Evolutionary conservation across 2,888 invertebrate species (phyloP).

Genomic region (Myopa tessellatipennis): DNA sequence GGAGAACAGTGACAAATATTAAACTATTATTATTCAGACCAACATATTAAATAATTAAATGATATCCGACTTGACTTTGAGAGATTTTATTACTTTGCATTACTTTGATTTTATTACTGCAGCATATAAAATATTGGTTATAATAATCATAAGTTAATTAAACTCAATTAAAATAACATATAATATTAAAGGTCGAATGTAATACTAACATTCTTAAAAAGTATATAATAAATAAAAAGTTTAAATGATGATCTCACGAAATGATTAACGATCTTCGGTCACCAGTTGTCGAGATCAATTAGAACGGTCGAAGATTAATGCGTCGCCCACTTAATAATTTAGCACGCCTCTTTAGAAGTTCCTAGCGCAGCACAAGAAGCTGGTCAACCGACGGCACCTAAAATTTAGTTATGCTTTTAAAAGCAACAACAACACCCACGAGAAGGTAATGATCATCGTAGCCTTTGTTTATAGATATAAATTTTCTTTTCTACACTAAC

Average conservation of each 20-base stretch:
- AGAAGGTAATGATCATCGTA: not conserved
- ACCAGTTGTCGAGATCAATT: slow-evolving; percentile 46
- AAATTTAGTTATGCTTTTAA: slow-evolving; percentile 18
- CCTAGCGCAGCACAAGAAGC: slow-evolving; percentile 7
- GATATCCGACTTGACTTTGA: too few species aligned
- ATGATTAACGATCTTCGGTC: not conserved
- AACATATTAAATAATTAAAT: too few species aligned
- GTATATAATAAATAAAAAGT: not conserved
- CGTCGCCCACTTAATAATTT: slow-evolving; percentile 59
- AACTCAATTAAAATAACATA: too few species aligned
- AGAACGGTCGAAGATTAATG: slow-evolving; percentile 54
- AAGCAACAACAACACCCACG: not conserved
- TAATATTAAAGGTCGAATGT: too few species aligned
- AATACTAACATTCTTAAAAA: too few species aligned
- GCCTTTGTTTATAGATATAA: slow-evolving; percentile 59
- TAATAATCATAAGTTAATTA: too few species aligned
- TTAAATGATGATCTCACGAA: not conserved
- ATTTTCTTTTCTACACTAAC: slow-evolving; percentile 52
- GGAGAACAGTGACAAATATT: too few species aligned
- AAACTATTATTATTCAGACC: too few species aligned
- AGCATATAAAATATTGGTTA: too few species aligned
- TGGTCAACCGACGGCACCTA: slow-evolving; percentile 11
- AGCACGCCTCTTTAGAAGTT: slow-evolving; percentile 49
- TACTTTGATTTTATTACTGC: too few species aligned
- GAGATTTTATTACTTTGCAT: too few species aligned